Base-by-base conservation (phyloP, 2,113 vertebrate species). In the Penelope pileata region DNA sequence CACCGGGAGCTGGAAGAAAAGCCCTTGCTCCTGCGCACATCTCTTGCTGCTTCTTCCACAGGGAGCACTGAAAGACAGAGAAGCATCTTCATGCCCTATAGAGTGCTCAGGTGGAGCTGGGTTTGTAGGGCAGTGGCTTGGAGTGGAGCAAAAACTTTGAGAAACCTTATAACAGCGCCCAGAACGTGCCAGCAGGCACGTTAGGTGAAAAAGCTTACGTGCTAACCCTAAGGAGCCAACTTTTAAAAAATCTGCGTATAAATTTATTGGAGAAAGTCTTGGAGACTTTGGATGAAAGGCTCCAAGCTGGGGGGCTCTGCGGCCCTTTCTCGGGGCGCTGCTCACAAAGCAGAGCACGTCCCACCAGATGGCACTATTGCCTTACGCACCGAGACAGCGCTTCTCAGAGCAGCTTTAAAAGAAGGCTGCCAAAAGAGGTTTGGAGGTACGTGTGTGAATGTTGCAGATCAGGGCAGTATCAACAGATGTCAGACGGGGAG, bases 291-390 rank as follows among this genome's bases (percentile, higher is more conserved):
- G 26, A 47, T n/a, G 48, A 34, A 50, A 47, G 19, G 13, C 63
- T 42, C 5, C 0, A 1, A 34, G 27, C 3, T 60, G 59, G 10
- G 12, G n/a, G 36, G 58, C 27, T 58, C 32, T n/a, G 30, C 12
- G 11, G 32, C 9, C 54, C 54, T 56, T 19, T 56, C 32, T 19
- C 13, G 27, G 10, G 53, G 29, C 16, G 16, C 54, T 11, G 54
- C 54, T 29, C 17, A 19, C 0, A 3, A 69, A 40, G 58, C 29
- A 8, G 26, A 47, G 4, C 3, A 2, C 17, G 51, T 53, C 36
- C 96, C 98, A 97, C 95, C 1, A 97, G 98, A 94, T 98, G 98
- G 97, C 97, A 96, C 51, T 97, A 63, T 97, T 97, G 96, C 67
- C 91, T 91, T 80, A 93, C 26, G 73, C 90, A 97, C 48, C 23